Evolutionary conservation across 92 coral and sea anemone genomes (phyloP).

Genomic region (Palythoa caribaeorum): DNA sequence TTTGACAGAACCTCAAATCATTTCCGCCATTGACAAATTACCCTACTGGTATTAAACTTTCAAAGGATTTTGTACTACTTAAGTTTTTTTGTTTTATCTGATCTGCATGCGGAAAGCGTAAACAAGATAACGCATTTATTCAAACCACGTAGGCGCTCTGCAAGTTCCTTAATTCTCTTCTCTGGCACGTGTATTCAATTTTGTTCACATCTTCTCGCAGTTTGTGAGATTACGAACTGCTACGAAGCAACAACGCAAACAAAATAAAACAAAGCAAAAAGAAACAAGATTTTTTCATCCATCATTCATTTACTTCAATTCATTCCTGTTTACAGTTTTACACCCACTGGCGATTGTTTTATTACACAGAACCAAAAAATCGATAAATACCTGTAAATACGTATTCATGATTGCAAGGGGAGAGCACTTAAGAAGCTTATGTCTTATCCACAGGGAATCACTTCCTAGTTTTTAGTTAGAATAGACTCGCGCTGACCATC

Average conservation of each 20-base stretch:
- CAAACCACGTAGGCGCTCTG: background rate
- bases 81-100: background rate
- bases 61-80: background rate
- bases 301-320: background rate
- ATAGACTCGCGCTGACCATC: background rate
- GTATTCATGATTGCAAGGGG: background rate
- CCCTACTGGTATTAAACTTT: background rate
- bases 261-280: too few species aligned
- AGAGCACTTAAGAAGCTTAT: background rate
- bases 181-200: background rate
- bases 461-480: background rate
- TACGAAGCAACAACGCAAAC: too few species aligned
- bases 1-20: background rate
- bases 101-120: background rate
- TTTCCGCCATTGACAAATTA: conserved; percentile 2
- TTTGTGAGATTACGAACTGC: too few species aligned
- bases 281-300: too few species aligned
- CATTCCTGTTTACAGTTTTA: background rate
- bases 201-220: background rate
- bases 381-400: background rate
- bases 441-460: background rate
- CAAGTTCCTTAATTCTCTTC: background rate
- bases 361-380: background rate
- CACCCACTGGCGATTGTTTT: background rate
- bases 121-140: background rate